A percentile compares a stretch with the other conserved stretches of the same genome.
phyloP scores from a whole-genome alignment of 2,113 vertebrate species.

The Petrocephalus zakoni region DNA sequence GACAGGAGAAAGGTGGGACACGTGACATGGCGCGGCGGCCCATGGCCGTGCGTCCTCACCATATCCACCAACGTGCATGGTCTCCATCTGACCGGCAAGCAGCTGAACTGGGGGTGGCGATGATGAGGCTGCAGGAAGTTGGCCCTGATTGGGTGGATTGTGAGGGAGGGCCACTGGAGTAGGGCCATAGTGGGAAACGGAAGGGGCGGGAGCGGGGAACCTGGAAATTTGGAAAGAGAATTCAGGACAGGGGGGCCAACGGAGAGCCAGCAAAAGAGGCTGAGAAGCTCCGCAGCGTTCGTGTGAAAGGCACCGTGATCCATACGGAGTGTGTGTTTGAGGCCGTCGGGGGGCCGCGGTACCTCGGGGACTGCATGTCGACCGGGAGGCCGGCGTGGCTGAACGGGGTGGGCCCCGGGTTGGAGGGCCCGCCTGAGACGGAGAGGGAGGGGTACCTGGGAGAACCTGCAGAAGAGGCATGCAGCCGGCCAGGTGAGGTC shows the following conservation, averaged over 20 bases:
- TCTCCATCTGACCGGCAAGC: constrained; percentile 72
- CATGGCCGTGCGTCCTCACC: constrained; percentile 54
- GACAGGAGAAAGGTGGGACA: not conserved
- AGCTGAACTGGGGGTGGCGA: constrained; percentile 62
- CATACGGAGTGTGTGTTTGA: not conserved
- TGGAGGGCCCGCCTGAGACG: constrained; percentile 49
- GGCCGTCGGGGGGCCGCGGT: constrained; percentile 24
- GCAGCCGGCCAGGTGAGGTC: not conserved
- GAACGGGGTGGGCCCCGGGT: constrained; percentile 53
- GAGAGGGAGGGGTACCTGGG: constrained; percentile 65
- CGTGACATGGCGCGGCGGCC: not conserved
- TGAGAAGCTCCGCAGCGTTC: not conserved
- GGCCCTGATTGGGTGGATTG: constrained; percentile 46
- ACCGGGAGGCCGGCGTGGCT: constrained; percentile 64
- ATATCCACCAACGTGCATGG: constrained; percentile 77
- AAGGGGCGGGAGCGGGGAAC: constrained; percentile 40
- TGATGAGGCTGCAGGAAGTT: constrained; percentile 42
- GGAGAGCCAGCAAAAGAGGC: not conserved
- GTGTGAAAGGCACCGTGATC: not conserved
- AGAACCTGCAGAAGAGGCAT: constrained; percentile 52
- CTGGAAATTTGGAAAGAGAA: constrained; percentile 32
- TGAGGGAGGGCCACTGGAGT: constrained; percentile 52
- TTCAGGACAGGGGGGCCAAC: not conserved
- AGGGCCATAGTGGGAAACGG: constrained; percentile 49
- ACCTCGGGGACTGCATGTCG: constrained; percentile 69